These are phyloP conservation scores for Peromyscus eremicus DNA, from an alignment of 2,797 vertebrate species.

Conservation along the genomic window DNA sequence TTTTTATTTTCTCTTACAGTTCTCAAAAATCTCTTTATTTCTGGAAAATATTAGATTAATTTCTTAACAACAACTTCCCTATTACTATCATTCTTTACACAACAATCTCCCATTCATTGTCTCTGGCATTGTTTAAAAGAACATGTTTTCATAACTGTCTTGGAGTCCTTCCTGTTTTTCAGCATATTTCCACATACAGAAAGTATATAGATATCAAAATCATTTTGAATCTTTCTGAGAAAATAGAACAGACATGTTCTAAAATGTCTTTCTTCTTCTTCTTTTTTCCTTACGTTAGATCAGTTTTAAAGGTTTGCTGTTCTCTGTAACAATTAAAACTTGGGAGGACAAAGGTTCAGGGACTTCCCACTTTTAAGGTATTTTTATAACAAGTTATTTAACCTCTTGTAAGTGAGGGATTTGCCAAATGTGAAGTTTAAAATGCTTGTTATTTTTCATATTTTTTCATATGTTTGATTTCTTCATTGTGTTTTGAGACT, in stretches of 20 bases:
- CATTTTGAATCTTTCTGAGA: not conserved
- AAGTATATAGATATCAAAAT: not conserved
- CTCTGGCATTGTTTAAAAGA: not conserved
- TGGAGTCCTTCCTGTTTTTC: not conserved
- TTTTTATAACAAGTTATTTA: not conserved
- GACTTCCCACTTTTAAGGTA: not conserved
- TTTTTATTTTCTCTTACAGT: not conserved
- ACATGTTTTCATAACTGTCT: not conserved
- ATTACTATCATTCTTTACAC: not conserved
- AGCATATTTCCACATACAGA: not conserved
- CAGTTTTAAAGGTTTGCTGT: not conserved
- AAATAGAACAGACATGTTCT: not conserved
- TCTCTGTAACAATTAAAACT: not conserved
- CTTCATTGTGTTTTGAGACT: not conserved
- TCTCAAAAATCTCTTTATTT: not conserved
- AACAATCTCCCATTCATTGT: not conserved
- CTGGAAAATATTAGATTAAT: not conserved
- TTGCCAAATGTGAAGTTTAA: not conserved
- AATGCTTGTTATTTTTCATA: not conserved
- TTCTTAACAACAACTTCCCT: not conserved
- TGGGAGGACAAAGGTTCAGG: not conserved
- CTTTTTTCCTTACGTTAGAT: not conserved
- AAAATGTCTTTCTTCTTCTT: not conserved
- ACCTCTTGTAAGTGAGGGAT: not conserved
- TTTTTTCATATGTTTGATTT: not conserved